Base-by-base conservation (phyloP, 1,140 invertebrate genomes). In the Apis cerana region DNA sequence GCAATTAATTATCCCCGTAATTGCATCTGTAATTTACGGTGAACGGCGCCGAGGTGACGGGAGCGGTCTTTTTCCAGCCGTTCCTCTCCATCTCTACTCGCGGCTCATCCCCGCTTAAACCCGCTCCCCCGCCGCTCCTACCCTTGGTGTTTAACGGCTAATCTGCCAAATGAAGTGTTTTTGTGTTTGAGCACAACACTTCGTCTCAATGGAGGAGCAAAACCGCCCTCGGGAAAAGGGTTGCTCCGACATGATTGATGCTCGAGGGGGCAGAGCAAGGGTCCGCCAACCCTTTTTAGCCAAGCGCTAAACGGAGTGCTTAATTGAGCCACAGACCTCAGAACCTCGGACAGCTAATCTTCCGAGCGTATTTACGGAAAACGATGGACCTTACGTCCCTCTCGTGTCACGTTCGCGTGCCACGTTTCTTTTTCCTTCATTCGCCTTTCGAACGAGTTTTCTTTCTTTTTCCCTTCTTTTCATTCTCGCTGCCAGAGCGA, bases 161-260 rank as follows among this genome's bases (percentile, higher is more conserved):
- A 94, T 94, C 93, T 92, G 90, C 91, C 93, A 94, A 94, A 94
- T 94, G 93, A 94, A 94, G 93, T 94, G 93, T 94, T 94, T 94
- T 94, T 94, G 93, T 94, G 90, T 93, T 93, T 93, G 93, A 94
- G 91, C 93, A 94, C 93, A 94, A 94, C 93, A 94, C 93, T 94
- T 93, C 85, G 91, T 91, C 91, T 93, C 89, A 93, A 93, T 93
- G 84, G 91, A 93, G 87, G 92, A 92, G 92, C 89, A 91, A 92
- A 93, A 93, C 92, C 92, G 91, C 92, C 93, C 92, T 93, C 88
- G 89, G 91, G 91, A 93, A 94, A 92, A 93, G 93, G 93, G 93
- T 93, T 93, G 90, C 88, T 88, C 90, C 90, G 91, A 92, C 92
- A 94, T 94, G 93, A 94, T 94, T 94, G 93, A 94, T 94, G 93